phyloP scores from a whole-genome alignment of 2,888 invertebrate species.

The Scaptomyza flava region DNA sequence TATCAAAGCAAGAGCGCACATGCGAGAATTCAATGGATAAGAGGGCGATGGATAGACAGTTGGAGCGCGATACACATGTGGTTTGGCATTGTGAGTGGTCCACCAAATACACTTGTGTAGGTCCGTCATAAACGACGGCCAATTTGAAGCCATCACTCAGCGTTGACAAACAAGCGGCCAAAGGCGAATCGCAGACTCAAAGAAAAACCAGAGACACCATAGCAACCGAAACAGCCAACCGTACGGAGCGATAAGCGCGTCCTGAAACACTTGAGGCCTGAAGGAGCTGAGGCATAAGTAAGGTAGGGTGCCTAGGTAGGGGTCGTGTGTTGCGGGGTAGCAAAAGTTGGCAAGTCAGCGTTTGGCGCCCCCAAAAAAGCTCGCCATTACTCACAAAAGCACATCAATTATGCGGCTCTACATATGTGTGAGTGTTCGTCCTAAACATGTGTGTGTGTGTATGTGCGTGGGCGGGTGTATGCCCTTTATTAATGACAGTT shows the following conservation, averaged over 20 bases:
- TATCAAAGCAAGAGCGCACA: constrained; percentile 15
- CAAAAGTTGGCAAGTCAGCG: constrained; percentile 61
- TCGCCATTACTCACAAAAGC: constrained; percentile 75
- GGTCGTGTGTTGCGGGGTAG: not conserved
- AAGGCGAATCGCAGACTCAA: constrained; percentile 32
- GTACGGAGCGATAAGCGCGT: constrained; percentile 43
- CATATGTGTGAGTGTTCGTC: constrained; percentile 14
- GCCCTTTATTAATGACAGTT: constrained; percentile 77
- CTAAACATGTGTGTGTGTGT: constrained; percentile 9
- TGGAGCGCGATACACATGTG: constrained; percentile 53
- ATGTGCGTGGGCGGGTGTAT: constrained; percentile 6
- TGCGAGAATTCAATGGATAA: not conserved
- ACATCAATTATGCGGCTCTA: constrained; percentile 70
- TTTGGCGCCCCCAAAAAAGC: constrained; percentile 46
- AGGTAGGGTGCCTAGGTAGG: not conserved
- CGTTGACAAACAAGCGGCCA: constrained; percentile 68
- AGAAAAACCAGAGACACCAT: constrained; percentile 12
- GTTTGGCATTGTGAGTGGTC: constrained; percentile 48
- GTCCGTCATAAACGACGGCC: constrained; percentile 68
- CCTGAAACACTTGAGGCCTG: constrained; percentile 11
- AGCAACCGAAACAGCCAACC: constrained; percentile 16
- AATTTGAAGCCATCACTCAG: constrained; percentile 78
- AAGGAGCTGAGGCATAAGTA: not conserved
- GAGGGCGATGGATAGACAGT: too few species aligned
- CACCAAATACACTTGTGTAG: constrained; percentile 49